Percentiles rank a stretch among this genome's conserved stretches.
Conservation (phyloP, 2,888 invertebrate species). For the Acleris literana region DNA sequence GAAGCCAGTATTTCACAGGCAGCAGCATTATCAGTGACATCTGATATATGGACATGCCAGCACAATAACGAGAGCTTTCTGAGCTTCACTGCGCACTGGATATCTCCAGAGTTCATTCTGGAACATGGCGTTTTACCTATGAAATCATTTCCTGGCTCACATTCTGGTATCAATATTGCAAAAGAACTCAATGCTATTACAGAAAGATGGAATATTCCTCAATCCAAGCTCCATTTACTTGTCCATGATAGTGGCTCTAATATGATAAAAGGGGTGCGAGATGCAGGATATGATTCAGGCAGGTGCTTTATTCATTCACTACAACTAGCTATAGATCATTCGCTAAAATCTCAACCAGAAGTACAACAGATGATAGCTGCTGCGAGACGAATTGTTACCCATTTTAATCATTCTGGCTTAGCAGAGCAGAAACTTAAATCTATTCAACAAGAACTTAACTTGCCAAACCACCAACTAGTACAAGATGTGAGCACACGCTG, state of each 20-base stretch:
- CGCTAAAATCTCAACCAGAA: constrained; percentile 46
- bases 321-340: constrained; percentile 44
- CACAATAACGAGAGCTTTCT: constrained; percentile 41
- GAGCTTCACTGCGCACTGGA: constrained; percentile 38
- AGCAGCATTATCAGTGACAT: constrained; percentile 40
- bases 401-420: constrained; percentile 47
- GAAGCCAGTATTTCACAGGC: constrained; percentile 39
- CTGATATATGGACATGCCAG: constrained; percentile 42
- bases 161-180: constrained; percentile 36
- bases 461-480: constrained; percentile 46
- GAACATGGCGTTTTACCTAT: constrained; percentile 33
- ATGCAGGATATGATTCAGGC: constrained; percentile 43
- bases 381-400: constrained; percentile 48
- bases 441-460: constrained; percentile 47
- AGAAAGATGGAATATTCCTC: constrained; percentile 40
- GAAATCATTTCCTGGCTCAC: constrained; percentile 34
- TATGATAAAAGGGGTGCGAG: constrained; percentile 47
- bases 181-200: no score
- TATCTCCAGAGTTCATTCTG: constrained; percentile 29
- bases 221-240: constrained; percentile 48
- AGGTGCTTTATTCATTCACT: constrained; percentile 48
- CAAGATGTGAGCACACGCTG: constrained; percentile 44
- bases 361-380: constrained; percentile 43
- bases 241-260: constrained; percentile 47
- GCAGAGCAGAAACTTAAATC: constrained; percentile 41